phyloP scores from a whole-genome alignment of 2,888 invertebrate genomes.

The Abrostola tripartita region DNA sequence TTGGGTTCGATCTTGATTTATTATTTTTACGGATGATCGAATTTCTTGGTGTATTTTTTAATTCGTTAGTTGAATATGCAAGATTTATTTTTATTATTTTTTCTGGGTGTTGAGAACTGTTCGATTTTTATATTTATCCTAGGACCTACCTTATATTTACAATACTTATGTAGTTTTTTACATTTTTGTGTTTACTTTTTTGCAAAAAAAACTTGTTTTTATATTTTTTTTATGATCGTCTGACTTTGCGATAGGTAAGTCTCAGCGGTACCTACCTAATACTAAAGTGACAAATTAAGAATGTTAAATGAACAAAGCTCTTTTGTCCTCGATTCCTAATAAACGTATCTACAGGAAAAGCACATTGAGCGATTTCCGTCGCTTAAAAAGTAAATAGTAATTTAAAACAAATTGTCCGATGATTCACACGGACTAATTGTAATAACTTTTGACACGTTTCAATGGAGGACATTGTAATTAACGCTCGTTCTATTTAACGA shows the following conservation, averaged over 20 bases:
- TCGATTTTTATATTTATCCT: neutral
- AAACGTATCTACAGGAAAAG: slow-evolving; percentile 63
- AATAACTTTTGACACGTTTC: slow-evolving; percentile 59
- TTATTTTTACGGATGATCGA: slow-evolving; percentile 73
- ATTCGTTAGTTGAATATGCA: slow-evolving; percentile 49
- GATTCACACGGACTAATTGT: slow-evolving; percentile 57
- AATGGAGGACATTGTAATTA: slow-evolving; percentile 66
- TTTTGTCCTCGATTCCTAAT: slow-evolving; percentile 45
- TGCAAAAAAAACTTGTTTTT: too few species aligned
- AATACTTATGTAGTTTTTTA: too few species aligned
- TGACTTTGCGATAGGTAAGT: too few species aligned
- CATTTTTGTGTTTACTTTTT: too few species aligned
- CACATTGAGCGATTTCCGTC: slow-evolving; percentile 69
- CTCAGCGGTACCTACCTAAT: too few species aligned
- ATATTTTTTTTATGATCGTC: too few species aligned
- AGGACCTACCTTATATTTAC: too few species aligned
- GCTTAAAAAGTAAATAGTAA: slow-evolving; percentile 58
- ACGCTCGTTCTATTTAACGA: slow-evolving; percentile 39
- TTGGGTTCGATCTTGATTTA: slow-evolving; percentile 67
- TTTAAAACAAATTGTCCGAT: slow-evolving; percentile 60
- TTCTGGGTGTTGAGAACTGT: neutral
- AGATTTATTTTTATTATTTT: slow-evolving; percentile 30
- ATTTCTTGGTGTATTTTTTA: slow-evolving; percentile 57
- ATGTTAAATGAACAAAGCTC: neutral
- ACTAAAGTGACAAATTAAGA: too few species aligned